Percentiles rank a stretch among this genome's conserved stretches.
These are phyloP conservation scores for Microtus oregoni DNA, from an alignment of 2,113 vertebrate genomes.

Conservation along the genomic window DNA sequence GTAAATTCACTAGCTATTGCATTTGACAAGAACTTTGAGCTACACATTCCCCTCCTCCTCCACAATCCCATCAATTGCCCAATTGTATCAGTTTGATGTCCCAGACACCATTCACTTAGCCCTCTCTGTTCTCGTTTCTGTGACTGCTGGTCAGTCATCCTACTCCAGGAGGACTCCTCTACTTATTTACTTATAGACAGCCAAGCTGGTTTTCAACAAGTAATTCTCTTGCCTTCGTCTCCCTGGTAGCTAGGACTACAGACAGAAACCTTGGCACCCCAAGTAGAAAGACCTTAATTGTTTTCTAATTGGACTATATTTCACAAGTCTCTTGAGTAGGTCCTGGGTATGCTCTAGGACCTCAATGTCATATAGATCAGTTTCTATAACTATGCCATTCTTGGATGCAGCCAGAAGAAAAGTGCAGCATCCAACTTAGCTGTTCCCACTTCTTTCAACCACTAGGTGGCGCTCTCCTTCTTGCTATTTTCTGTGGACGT, in stretches of 20 bases:
- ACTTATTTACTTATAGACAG: background rate
- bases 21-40: background rate
- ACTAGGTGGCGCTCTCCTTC: slow-evolving; percentile 61
- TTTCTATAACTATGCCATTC: background rate
- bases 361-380: background rate
- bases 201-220: background rate
- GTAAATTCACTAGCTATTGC: background rate
- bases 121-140: background rate
- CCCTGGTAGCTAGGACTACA: background rate
- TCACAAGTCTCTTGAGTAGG: background rate
- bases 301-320: background rate
- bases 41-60: background rate
- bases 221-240: background rate
- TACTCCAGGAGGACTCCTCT: background rate
- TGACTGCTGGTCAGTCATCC: background rate
- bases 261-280: background rate
- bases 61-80: background rate
- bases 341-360: background rate
- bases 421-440: background rate
- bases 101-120: background rate
- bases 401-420: background rate
- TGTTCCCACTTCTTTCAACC: background rate
- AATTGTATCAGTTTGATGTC: background rate
- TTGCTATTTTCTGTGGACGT: background rate
- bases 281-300: background rate